phyloP scores from a whole-genome alignment of 2,888 invertebrate genomes.

The Cordilura impudica region DNA sequence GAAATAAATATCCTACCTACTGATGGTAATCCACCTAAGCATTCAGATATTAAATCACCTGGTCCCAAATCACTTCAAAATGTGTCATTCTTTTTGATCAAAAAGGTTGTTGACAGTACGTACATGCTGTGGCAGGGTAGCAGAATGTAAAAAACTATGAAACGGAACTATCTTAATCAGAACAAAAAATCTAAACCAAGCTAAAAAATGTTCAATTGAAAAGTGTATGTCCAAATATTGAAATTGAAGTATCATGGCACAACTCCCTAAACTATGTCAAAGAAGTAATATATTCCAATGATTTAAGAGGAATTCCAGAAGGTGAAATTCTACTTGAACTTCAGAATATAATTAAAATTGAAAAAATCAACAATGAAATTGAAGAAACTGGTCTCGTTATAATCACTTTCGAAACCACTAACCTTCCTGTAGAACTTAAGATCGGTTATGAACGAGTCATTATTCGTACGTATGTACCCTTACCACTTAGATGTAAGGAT shows the following conservation, averaged over 20 bases:
- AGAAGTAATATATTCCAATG: constrained; percentile 13
- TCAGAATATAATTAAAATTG: not conserved
- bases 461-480: too few species aligned
- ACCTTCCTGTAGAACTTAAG: too few species aligned
- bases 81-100: too few species aligned
- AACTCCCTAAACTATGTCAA: constrained; percentile 7
- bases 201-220: too few species aligned
- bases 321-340: not conserved
- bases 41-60: too few species aligned
- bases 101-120: too few species aligned
- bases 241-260: too few species aligned
- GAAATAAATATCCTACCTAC: too few species aligned
- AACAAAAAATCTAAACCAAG: constrained; percentile 4
- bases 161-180: constrained; percentile 3
- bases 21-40: too few species aligned
- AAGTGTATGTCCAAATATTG: too few species aligned
- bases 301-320: not conserved
- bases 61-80: constrained; percentile 9
- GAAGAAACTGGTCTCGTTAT: constrained; percentile 16
- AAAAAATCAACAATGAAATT: not conserved
- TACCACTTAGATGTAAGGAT: too few species aligned
- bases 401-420: constrained; percentile 1
- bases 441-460: too few species aligned
- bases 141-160: constrained; percentile 13
- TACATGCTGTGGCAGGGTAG: constrained; percentile 1